phyloP scores from a whole-genome alignment of 2,797 vertebrate genomes.

The Gallinago stenura region DNA sequence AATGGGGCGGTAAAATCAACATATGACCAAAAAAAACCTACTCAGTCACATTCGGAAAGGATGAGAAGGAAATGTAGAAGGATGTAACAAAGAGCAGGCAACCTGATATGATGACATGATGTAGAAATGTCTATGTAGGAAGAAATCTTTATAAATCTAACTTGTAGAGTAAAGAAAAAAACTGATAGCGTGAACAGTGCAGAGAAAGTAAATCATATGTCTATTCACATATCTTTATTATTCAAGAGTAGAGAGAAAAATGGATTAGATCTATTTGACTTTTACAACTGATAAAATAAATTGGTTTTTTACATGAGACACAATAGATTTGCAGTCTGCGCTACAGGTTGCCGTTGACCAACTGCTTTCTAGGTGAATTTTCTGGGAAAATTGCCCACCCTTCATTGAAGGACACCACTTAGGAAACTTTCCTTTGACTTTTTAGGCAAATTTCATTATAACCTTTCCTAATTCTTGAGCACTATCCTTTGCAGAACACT shows the following conservation, averaged over 20 bases:
- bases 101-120: neutral
- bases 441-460: neutral
- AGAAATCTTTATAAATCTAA: neutral
- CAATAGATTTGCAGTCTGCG: neutral
- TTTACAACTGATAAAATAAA: neutral
- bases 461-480: neutral
- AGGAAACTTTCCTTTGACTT: neutral
- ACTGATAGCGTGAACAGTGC: neutral
- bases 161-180: neutral
- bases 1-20: slow-evolving; percentile 43
- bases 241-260: neutral
- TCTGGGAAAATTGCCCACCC: neutral
- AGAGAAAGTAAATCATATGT: neutral
- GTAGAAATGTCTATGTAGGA: neutral
- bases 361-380: neutral
- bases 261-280: neutral
- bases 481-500: neutral
- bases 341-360: neutral
- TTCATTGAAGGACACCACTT: neutral
- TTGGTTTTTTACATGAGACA: neutral
- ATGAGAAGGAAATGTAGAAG: neutral
- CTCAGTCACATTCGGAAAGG: neutral
- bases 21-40: neutral
- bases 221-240: neutral
- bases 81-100: neutral